Base-by-base conservation (phyloP, 2,113 vertebrate species). In the Argyrosomus japonicus region DNA sequence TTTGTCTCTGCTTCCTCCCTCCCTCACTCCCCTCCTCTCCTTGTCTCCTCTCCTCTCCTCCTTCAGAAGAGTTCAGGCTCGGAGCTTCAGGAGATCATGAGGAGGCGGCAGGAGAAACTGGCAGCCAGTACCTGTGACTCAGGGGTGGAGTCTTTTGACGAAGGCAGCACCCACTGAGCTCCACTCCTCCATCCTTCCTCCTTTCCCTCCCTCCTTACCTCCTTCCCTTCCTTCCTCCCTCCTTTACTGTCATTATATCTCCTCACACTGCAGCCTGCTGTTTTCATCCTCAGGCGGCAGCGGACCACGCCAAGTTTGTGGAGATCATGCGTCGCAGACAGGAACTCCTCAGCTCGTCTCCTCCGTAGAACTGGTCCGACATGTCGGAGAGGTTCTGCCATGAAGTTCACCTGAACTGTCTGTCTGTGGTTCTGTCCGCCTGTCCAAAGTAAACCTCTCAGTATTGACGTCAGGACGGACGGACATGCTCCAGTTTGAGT, bases 81-180 rank as follows among this genome's bases (percentile, higher is more conserved):
- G 2, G 98, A 99, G 93, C 93, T 99, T 32, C 97, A 96, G 94
- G 97, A 99, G 93, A 97, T 99, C 86, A 99, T 99, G 98, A 94
- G 96, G 93, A 95, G 97, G 88, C 94, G 97, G 3, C 97, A 99
- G 95, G 97, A 99, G 93, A 99, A 98, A 84, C 96, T 99, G 75
- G 96, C 94, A 3, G 95, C 95, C n/a, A 93, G 91, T n/a, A 96
- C 97, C 80, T 95, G 96, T 5, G 98, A 99, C 75, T 99, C 98
- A 0, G 98, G 98, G 72, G 97, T 99, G 90, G 97, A 98, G 89
- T 99, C 98, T 68, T 99, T 98, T 74, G 98, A 99, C 14, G 97
- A 99, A 95, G 97, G 96, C 88, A 97, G 95, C 93, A 90, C 93
- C 87, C 97, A 97, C 94, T 98, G 95, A 97, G 74, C 86, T 73